Base-by-base conservation (phyloP, 92 coral and sea anemone genomes). In the Palythoa heliodiscus region DNA sequence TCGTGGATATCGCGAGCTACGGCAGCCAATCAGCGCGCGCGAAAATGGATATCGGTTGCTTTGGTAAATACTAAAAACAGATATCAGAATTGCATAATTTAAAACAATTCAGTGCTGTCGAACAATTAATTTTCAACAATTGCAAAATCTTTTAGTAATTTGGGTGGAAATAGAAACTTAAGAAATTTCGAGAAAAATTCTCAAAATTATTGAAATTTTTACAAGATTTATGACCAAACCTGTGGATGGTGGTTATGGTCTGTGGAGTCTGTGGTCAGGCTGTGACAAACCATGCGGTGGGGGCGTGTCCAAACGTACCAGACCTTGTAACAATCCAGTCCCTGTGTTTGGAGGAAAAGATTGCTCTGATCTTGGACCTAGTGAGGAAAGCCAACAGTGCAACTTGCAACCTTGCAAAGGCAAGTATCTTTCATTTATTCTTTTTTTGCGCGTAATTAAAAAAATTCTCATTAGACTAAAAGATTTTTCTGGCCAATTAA, bases 281-380 rank as follows among this genome's bases (percentile, higher is more conserved):
- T 80, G 84, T 80, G 84, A 80, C 19, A 80, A 66, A 50, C 73
- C 74, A 12, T 80, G 84, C 58, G 84, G 84, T 2, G 84, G 84
- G 39, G 84, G 84, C 15, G 47, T 80, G 37, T 80, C 84, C 73
- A 80, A 64, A 52, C 84, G 84, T 52, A 80, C 74, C 13, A 80
- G 84, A 58, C 84, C 84, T 52, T 80, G 84, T 24, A 68, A 80
- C 58, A 80, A 64, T 7, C 84, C 84, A 16, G 74, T 25, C 5
- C 84, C 84, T n/a, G 74, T 55, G n/a, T 80, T 64, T 63, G 84
- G 84, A 11, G 84, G 84, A 60, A 80, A 80, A 52, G 84, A 80
- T 35, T 79, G 84, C 84, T 15, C 57, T 61, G 22, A 29, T 0
- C 53, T 79, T 7, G 84, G 84, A 64, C 73, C 84, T 24, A 43